phyloP scores from a whole-genome alignment of 2,113 vertebrate genomes.

The Tyto alba region DNA sequence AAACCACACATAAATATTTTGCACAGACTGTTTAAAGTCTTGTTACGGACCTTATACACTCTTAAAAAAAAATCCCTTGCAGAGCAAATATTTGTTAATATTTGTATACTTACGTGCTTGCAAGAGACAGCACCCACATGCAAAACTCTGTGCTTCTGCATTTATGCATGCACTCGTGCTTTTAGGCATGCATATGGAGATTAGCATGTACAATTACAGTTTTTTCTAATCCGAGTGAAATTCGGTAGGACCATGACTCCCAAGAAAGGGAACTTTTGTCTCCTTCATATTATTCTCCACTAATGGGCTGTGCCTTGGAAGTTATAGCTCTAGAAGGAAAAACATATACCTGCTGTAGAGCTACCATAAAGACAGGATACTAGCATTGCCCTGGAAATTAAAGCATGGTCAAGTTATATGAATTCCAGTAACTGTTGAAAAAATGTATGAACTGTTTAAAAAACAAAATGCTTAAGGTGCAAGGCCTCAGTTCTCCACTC shows the following conservation, averaged over 20 bases:
- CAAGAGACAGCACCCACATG: background rate
- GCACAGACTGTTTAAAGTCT: background rate
- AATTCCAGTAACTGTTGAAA: background rate
- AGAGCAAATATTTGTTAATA: background rate
- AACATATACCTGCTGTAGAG: background rate
- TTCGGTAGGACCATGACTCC: background rate
- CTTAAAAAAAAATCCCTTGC: background rate
- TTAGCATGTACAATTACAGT: background rate
- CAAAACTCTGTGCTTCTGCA: background rate
- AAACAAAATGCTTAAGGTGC: background rate
- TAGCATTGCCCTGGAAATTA: background rate
- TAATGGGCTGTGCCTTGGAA: background rate
- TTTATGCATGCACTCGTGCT: background rate
- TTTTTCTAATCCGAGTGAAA: background rate
- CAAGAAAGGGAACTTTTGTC: background rate
- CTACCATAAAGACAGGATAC: background rate
- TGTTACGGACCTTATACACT: background rate
- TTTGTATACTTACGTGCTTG: background rate
- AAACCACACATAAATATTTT: background rate
- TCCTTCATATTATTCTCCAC: background rate
- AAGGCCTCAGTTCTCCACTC: background rate
- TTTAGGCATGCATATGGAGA: background rate
- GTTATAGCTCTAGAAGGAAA: background rate
- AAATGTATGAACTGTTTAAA: conserved; percentile 1
- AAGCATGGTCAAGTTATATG: background rate